Base-by-base conservation (phyloP, 2,797 vertebrate genomes). In the Anguilla marmorata region DNA sequence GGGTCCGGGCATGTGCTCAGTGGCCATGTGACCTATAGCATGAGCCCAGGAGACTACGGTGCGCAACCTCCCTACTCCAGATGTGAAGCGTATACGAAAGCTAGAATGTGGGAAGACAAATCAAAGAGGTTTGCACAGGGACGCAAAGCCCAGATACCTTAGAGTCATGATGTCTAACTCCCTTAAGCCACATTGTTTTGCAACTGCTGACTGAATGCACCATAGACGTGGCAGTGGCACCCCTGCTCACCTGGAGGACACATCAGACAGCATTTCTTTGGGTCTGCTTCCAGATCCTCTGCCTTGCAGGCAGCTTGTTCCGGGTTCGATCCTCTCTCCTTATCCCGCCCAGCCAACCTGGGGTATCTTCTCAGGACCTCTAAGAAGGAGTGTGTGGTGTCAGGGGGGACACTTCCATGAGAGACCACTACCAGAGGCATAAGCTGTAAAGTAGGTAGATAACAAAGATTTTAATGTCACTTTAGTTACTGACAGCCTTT, bases 201-300 rank as follows among this genome's bases (percentile, higher is more conserved):
- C 14, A 12, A 19, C 37, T 79, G 33, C 19, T 37, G 45, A 21
- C 14, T 21, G 19, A 41, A 79, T 79, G 4, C 27, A 74, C 19
- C 66, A 0, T 14, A 69, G 66, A 69, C 37, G 12, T 12, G 33
- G 30, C 52, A 45, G 41, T 45, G 41, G 41, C 16, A 5, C 19
- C 5, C 9, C 74, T 3, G 87, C 90, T 93, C 90, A 96, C 95
- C 95, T 88, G 87, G 0, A 58, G 69, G 72, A 87, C 95, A 96
- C 0, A 0, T 0, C 3, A 0, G 0, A 50, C 0, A 16, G 86
- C 86, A 90, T 1, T 0, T 9, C 45, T 14, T 0, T 4, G 0
- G 33, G 0, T 0, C 1, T 19, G 30, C 6, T 27, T 14, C 7
- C 37, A 41, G 6, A 0, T 6, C 24, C 1, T 0, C 7, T 1